phyloP scores from a whole-genome alignment of 2,113 vertebrate species.

The Plecotus auritus region DNA sequence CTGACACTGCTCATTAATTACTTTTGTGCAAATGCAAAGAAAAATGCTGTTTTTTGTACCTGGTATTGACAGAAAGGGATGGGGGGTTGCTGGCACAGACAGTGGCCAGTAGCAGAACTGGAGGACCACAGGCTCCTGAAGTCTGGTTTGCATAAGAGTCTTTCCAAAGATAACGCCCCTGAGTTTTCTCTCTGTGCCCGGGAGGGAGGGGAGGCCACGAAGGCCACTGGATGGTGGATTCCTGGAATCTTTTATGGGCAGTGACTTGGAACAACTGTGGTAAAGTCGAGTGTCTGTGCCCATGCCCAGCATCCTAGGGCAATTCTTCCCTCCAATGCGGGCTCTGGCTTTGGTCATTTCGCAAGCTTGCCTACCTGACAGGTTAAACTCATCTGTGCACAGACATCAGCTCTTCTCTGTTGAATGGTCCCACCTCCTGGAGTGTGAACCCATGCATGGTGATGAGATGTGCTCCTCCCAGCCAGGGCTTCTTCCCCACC shows the following conservation, averaged over 20 bases:
- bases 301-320: fast-evolving
- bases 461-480: fast-evolving
- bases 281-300: fast-evolving
- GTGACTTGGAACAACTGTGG: not conserved
- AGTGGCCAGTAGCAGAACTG: not conserved
- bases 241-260: fast-evolving
- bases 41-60: not conserved
- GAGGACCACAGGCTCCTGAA: fast-evolving
- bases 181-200: not conserved
- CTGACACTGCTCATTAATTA: not conserved
- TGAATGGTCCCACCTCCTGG: not conserved
- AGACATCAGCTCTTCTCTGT: fast-evolving
- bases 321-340: fast-evolving
- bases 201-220: fast-evolving
- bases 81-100: not conserved
- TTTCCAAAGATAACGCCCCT: not conserved
- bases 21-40: not conserved
- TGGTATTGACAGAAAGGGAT: not conserved
- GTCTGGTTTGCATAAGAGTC: not conserved
- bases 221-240: too few relatives aligned
- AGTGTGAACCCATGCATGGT: fast-evolving
- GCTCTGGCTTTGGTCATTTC: not conserved
- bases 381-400: not conserved
- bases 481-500: not conserved
- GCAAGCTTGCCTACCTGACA: not conserved